Base-by-base conservation (phyloP, 2,113 vertebrate genomes). In the Lasiurus borealis region DNA sequence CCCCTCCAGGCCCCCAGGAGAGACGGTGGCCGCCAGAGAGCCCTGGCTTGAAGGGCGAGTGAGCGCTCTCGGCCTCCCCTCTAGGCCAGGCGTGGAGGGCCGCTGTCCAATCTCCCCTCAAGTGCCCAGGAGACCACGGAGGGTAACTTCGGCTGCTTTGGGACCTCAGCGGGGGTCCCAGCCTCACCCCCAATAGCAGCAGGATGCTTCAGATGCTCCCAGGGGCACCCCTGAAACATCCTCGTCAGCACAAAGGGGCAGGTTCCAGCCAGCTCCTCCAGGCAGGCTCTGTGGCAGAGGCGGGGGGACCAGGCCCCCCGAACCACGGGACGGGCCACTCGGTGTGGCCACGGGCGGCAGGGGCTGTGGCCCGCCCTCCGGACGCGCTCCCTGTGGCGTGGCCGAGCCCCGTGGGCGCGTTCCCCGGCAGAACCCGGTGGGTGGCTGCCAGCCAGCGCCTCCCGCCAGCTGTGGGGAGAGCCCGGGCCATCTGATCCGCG, bases 41-140 rank as follows among this genome's bases (percentile, higher is more conserved):
- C 52, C 44, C 10, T 73, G 72, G 50, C 9, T 75, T 66, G 21
- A 73, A 52, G 54, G 36, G 48, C 59, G 57, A 64, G 34, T 21
- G 23, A 68, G 66, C 57, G 57, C 9, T 10, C 44, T 57, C 18
- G 40, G 25, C 48, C 29, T 46, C 34, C 10, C 14, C 46, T 44
- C 2, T 11, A 88, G 66, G 75, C 21, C 27, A 14, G 1, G 8
- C 0, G 0, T 18, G n/a, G n/a, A 57, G 19, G n/a, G 7, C 5
- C 0, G 72, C 19, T 7, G 14, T 40, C 27, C n/a, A 44, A 44
- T 57, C 46, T 27, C 11, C 25, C 16, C 31, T 86, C 62, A 40
- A 81, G 62, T 18, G 18, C 1, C 13, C 31, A 12, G 16, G 40
- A 27, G 71, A 69, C 19, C 25, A 0, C 23, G 62, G 11, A 16